Evolutionary conservation across 2,113 vertebrate species (phyloP).

Genomic region (Dromas ardeola): DNA sequence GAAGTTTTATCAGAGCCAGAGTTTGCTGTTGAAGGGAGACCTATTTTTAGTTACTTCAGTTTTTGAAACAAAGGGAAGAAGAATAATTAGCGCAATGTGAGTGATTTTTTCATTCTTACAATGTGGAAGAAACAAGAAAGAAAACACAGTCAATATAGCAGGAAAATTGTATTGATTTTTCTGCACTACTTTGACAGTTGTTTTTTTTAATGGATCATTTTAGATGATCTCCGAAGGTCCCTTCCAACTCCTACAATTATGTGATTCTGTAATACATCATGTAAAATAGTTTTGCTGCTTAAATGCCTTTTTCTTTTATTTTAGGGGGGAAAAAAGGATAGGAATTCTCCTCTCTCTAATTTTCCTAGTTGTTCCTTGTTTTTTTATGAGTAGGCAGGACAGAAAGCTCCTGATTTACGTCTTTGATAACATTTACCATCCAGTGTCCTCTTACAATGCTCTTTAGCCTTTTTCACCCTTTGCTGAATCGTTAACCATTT

Average conservation of each 20-base stretch:
- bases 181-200: neutral
- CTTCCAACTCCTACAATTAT: too few species aligned
- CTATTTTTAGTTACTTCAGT: neutral
- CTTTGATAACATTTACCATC: neutral
- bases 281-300: neutral
- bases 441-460: neutral
- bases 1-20: neutral
- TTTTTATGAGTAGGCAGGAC: neutral
- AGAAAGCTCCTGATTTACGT: neutral
- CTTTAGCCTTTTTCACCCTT: neutral
- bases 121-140: neutral
- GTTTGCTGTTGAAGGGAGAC: neutral
- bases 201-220: neutral
- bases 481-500: neutral
- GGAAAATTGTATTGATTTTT: neutral
- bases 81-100: neutral
- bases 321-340: rapidly evolving
- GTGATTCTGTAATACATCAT: neutral
- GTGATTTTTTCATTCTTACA: neutral
- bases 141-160: neutral
- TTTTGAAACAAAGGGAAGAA: neutral
- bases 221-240: neutral
- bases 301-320: neutral
- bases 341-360: neutral
- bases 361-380: neutral